Percentiles rank a stretch among this genome's conserved stretches.
These are phyloP conservation scores for Drosophila melanosoma DNA, from an alignment of 2,888 invertebrate species.

Conservation along the genomic window DNA sequence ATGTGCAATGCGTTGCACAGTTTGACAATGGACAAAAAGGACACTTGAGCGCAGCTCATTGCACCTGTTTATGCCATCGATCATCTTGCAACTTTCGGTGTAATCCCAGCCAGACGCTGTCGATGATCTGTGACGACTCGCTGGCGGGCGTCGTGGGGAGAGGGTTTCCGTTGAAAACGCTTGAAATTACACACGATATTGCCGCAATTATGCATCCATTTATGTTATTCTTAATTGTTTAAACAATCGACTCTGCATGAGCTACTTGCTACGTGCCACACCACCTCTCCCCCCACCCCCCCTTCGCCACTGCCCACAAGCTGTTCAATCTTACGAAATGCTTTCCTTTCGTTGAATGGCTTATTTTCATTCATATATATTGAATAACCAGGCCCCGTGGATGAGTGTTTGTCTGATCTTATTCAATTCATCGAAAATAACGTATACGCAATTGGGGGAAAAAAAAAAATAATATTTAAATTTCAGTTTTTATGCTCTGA, in stretches of 20 bases:
- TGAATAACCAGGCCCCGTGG: slow-evolving; percentile 9
- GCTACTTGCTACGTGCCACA: slow-evolving; percentile 13
- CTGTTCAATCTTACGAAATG: slow-evolving; percentile 52
- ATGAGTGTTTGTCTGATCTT: slow-evolving; percentile 14
- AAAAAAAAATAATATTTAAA: neutral
- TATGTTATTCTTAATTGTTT: slow-evolving; percentile 78
- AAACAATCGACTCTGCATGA: slow-evolving; percentile 66
- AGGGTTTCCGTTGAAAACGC: slow-evolving; percentile 66
- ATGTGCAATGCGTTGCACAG: slow-evolving; percentile 10
- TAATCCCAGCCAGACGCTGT: slow-evolving; percentile 12
- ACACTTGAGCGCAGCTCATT: slow-evolving; percentile 36
- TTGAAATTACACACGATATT: slow-evolving; percentile 71
- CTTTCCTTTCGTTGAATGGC: slow-evolving; percentile 55
- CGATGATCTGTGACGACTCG: slow-evolving; percentile 49
- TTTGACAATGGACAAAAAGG: slow-evolving; percentile 52
- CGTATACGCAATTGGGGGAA: slow-evolving; percentile 18
- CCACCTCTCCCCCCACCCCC: no score
- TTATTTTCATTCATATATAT: slow-evolving; percentile 62
- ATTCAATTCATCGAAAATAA: slow-evolving; percentile 54
- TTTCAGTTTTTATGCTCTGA: neutral
- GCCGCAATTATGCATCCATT: slow-evolving; percentile 64
- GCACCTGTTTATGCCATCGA: slow-evolving; percentile 41
- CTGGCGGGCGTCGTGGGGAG: slow-evolving; percentile 71
- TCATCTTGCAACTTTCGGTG: neutral
- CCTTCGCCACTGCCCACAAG: neutral